Percentiles rank a stretch among this genome's conserved stretches.
phyloP scores from a whole-genome alignment of 2,113 vertebrate species.

The Labrus mixtus region DNA sequence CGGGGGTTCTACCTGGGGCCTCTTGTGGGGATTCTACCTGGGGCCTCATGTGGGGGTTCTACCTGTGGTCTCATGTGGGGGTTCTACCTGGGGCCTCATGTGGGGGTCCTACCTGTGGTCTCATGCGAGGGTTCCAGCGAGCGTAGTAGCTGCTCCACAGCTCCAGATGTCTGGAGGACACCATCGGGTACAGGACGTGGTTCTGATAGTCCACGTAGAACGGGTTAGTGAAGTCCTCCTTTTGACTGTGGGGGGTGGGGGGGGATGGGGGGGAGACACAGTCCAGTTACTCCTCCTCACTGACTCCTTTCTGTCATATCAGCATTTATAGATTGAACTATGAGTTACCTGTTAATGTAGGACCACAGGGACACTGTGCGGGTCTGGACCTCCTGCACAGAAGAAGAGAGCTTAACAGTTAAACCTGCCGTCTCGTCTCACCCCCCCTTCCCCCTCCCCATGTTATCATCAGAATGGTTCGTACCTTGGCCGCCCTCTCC shows the following conservation, averaged over 20 bases:
- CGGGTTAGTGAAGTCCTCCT: conserved; percentile 95
- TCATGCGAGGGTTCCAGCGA: conserved; percentile 95
- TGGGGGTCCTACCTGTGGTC: conserved; percentile 88
- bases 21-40: too few relatives aligned
- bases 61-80: too few relatives aligned
- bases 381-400: conserved; percentile 86
- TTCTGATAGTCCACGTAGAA: conserved; percentile 95
- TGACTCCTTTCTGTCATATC: neutral
- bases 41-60: too few relatives aligned
- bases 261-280: too few relatives aligned
- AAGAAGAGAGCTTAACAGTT: neutral
- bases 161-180: conserved; percentile 92
- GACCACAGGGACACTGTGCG: conserved; percentile 94
- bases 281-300: neutral
- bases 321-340: too few relatives aligned
- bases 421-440: too few relatives aligned
- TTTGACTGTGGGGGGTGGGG: conserved; percentile 77
- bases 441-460: too few relatives aligned
- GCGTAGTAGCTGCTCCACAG: conserved; percentile 95
- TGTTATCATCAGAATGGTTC: neutral
- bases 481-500: conserved; percentile 88
- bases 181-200: conserved; percentile 93
- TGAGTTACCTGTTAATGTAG: conserved; percentile 88
- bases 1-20: too few relatives aligned
- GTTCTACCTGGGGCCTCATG: too few relatives aligned